Conservation (phyloP, 2,797 vertebrate genomes). For the Alcedo atthis region DNA sequence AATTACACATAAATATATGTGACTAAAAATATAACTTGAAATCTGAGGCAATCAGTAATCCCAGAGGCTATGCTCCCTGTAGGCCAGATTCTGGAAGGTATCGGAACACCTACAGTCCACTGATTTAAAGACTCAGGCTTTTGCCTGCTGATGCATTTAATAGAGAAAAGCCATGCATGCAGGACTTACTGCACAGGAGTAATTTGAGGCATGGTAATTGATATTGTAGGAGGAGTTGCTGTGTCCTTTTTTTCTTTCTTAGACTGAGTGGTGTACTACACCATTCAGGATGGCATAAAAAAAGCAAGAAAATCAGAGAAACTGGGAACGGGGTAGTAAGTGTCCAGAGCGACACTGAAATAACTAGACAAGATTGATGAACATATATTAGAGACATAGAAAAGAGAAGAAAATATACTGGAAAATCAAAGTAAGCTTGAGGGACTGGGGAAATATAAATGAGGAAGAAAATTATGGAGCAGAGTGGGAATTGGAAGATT, state of each 20-base stretch:
- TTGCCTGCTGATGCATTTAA: not conserved
- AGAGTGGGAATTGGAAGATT: not conserved
- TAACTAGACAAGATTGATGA: not conserved
- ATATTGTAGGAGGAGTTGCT: not conserved
- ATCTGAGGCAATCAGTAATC: not conserved
- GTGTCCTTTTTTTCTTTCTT: not conserved
- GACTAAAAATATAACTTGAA: not conserved
- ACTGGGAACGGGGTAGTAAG: not conserved
- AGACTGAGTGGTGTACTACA: not conserved
- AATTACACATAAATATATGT: not conserved
- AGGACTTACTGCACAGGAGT: not conserved
- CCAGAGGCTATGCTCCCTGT: not conserved
- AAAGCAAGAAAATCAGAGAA: not conserved
- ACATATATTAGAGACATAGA: not conserved
- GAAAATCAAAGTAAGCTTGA: not conserved
- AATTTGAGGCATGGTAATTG: not conserved
- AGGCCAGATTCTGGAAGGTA: not conserved
- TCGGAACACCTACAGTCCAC: not conserved
- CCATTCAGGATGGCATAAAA: not conserved
- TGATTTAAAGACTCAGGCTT: not conserved
- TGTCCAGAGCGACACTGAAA: not conserved
- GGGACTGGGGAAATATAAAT: not conserved
- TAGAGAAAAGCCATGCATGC: not conserved
- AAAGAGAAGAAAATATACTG: not conserved
- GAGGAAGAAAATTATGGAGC: not conserved